Conservation (phyloP, 2,888 invertebrate genomes). For the Troides aeacus region DNA sequence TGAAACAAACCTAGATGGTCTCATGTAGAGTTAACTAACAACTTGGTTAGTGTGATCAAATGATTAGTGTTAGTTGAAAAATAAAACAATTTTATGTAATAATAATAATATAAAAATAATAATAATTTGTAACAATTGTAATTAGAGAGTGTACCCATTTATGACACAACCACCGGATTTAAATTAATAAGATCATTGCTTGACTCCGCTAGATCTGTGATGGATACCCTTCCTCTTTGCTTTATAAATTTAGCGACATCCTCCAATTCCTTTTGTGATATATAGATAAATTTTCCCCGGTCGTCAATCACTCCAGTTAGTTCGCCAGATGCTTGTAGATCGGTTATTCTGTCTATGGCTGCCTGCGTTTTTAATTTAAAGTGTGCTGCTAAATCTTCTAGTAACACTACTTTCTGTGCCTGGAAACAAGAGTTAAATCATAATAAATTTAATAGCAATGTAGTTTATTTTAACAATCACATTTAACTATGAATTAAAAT, state of each 20-base stretch:
- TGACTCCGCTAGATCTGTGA: conserved; percentile 95
- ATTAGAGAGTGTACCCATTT: conserved; percentile 30
- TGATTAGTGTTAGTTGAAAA: not conserved
- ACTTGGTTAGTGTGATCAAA: not conserved
- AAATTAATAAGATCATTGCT: conserved; percentile 96
- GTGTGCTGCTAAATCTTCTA: conserved; percentile 95
- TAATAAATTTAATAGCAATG: not conserved
- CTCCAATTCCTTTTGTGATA: conserved; percentile 93
- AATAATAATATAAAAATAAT: not conserved
- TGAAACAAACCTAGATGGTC: too few species aligned
- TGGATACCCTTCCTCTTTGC: conserved; percentile 96
- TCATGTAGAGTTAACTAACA: not conserved
- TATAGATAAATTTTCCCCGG: conserved; percentile 98
- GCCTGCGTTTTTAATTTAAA: conserved; percentile 96
- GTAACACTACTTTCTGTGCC: conserved; percentile 93
- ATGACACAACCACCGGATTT: conserved; percentile 74
- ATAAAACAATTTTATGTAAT: conserved; percentile 1
- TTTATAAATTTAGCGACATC: conserved; percentile 97
- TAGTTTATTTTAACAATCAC: not conserved
- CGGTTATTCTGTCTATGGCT: conserved; percentile 91
- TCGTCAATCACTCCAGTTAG: conserved; percentile 99
- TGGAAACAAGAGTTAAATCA: conserved; percentile 53
- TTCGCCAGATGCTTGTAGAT: conserved; percentile 88
- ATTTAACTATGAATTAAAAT: not conserved
- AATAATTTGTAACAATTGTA: conserved; percentile 6